phyloP scores from a whole-genome alignment of 2,888 invertebrate genomes.

The Gasteruption jaculator region DNA sequence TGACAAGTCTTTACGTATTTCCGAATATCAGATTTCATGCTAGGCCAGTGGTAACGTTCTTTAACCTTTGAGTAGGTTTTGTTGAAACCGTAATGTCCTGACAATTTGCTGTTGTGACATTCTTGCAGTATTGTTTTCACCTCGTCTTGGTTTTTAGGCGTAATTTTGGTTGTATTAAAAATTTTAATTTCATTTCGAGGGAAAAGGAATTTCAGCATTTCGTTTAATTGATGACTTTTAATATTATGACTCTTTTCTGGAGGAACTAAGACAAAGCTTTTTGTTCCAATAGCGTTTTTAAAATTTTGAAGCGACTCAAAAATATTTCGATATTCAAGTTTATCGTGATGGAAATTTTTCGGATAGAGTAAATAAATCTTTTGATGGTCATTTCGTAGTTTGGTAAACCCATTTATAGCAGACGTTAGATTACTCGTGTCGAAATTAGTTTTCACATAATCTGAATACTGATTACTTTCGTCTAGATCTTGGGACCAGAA shows the following conservation, averaged over 20 bases:
- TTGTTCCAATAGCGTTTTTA: conserved; percentile 7
- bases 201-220: conserved; percentile 19
- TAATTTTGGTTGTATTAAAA: conserved; percentile 8
- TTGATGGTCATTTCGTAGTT: conserved; percentile 16
- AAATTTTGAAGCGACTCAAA: conserved; percentile 17
- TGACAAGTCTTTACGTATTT: conserved; percentile 19
- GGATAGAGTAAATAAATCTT: conserved; percentile 12
- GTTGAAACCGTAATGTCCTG: conserved; percentile 14
- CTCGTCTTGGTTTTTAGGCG: conserved; percentile 9
- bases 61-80: conserved; percentile 17
- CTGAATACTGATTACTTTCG: conserved; percentile 15
- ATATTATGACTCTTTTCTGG: conserved; percentile 15
- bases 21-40: conserved; percentile 19
- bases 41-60: conserved; percentile 17
- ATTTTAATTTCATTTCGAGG: conserved; percentile 15
- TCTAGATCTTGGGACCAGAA: conserved; percentile 22
- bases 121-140: conserved; percentile 17
- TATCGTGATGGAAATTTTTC: conserved; percentile 17
- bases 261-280: conserved; percentile 12
- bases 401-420: conserved; percentile 12
- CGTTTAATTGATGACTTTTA: conserved; percentile 9
- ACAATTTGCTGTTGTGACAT: conserved; percentile 13
- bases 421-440: conserved; percentile 9
- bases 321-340: conserved; percentile 17
- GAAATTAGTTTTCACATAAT: conserved; percentile 14